Evolutionary conservation across 2,888 invertebrate species (phyloP).

Genomic region (Eurytoma californica): DNA sequence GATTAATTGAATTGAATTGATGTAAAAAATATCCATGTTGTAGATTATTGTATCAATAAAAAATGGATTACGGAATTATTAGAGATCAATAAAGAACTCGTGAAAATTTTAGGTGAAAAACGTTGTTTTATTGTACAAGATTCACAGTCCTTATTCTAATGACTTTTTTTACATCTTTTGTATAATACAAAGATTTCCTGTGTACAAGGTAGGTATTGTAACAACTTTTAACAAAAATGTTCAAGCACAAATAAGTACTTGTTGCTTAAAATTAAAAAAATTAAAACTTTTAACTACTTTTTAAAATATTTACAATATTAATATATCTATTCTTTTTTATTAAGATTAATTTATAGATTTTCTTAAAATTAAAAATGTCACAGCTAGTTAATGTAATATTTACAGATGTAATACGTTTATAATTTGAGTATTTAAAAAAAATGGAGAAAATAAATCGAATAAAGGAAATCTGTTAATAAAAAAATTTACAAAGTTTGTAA

Average conservation of each 20-base stretch:
- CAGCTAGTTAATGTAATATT: slow-evolving; percentile 40
- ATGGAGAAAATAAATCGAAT: slow-evolving; percentile 14
- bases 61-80: slow-evolving; percentile 15
- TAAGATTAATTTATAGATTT: slow-evolving; percentile 26
- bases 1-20: slow-evolving; percentile 37
- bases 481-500: slow-evolving; percentile 31
- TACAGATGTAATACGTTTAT: slow-evolving; percentile 43
- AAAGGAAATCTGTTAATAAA: slow-evolving; percentile 32
- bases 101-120: slow-evolving; percentile 51
- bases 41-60: slow-evolving; percentile 42
- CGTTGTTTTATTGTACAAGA: slow-evolving; percentile 54
- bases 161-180: slow-evolving; percentile 44
- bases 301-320: too few species aligned
- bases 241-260: slow-evolving; percentile 29
- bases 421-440: slow-evolving; percentile 45
- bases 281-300: too few species aligned
- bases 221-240: slow-evolving; percentile 36
- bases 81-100: slow-evolving; percentile 46
- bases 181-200: slow-evolving; percentile 47
- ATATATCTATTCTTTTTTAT: neutral
- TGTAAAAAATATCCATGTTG: slow-evolving; percentile 47
- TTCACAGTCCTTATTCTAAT: slow-evolving; percentile 52
- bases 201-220: slow-evolving; percentile 13
- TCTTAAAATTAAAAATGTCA: slow-evolving; percentile 36
- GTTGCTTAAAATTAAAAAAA: neutral